Percentiles rank a stretch among this genome's conserved stretches.
Evolutionary conservation across 2,113 vertebrate genomes (phyloP).

Genomic region (Alosa alosa): DNA sequence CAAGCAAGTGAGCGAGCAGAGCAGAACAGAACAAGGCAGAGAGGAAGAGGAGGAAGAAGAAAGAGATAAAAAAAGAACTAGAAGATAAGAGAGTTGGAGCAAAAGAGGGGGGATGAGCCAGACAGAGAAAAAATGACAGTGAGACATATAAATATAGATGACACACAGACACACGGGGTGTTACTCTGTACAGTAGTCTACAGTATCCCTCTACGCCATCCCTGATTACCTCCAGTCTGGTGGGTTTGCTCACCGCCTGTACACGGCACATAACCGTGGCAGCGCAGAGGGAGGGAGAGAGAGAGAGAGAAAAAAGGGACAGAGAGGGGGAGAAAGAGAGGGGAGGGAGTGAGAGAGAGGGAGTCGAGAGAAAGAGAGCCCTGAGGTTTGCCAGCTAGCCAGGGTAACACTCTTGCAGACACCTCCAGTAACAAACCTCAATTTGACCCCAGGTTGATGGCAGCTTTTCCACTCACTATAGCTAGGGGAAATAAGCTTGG

Average conservation of each 20-base stretch:
- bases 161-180: not conserved
- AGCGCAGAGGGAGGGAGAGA: not conserved
- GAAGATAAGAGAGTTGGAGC: not conserved
- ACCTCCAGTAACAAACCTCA: not conserved
- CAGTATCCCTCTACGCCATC: conserved; percentile 12
- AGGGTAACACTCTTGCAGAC: not conserved
- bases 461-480: not conserved
- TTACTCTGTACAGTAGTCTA: not conserved
- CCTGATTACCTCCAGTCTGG: conserved; percentile 45
- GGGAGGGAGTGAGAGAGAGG: too few species aligned
- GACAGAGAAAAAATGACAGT: not conserved
- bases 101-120: not conserved
- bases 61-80: not conserved
- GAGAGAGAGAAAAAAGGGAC: not conserved
- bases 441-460: not conserved
- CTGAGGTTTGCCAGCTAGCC: not conserved
- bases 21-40: not conserved
- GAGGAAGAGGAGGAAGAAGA: not conserved
- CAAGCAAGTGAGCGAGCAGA: not conserved
- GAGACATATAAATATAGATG: not conserved
- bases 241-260: conserved; percentile 24
- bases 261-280: conserved; percentile 5
- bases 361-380: too few species aligned
- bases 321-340: not conserved
- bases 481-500: not conserved